Percentiles rank a stretch among this genome's conserved stretches.
phyloP scores from a whole-genome alignment of 2,113 vertebrate genomes.

The Neolamprologus longior region DNA sequence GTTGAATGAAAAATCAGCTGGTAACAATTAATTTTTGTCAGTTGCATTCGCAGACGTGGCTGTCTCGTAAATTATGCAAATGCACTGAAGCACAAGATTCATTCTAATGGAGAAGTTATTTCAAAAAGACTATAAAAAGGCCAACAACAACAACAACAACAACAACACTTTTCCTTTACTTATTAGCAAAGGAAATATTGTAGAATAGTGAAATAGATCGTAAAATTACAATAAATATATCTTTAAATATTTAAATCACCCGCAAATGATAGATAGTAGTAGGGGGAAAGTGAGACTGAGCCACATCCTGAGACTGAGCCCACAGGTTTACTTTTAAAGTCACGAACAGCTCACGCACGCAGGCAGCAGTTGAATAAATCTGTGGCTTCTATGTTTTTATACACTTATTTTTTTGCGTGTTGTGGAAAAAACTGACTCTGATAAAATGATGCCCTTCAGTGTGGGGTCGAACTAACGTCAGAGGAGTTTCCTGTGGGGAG shows the following conservation, averaged over 20 bases:
- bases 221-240: neutral
- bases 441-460: neutral
- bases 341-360: neutral
- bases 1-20: neutral
- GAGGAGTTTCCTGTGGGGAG: neutral
- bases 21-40: neutral
- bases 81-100: neutral
- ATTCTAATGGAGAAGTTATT: neutral
- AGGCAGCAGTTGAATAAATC: neutral
- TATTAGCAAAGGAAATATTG: neutral
- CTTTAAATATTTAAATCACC: neutral
- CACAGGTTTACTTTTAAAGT: neutral
- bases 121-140: neutral
- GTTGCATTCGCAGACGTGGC: neutral
- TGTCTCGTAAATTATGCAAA: neutral
- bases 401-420: neutral
- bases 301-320: neutral
- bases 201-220: neutral
- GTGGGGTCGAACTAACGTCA: neutral
- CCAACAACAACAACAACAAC: neutral
- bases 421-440: neutral
- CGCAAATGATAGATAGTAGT: fast-evolving
- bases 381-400: fast-evolving
- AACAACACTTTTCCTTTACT: neutral
- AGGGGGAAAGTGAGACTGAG: neutral